These are phyloP conservation scores for Pachliopta kotzebuea DNA, from an alignment of 2,888 invertebrate genomes.

Conservation along the genomic window DNA sequence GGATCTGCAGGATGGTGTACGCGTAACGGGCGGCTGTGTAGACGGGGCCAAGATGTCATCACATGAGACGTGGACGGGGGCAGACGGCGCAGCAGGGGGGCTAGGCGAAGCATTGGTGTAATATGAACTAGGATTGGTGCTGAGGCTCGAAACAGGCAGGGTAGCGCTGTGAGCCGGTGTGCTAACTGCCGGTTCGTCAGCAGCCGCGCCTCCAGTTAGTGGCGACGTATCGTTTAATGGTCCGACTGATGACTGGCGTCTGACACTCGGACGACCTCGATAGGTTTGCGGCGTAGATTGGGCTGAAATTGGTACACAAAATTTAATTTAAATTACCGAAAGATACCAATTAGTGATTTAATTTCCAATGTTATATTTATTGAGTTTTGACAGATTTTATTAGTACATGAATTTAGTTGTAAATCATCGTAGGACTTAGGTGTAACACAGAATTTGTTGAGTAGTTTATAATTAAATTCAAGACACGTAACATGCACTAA, in stretches of 20 bases:
- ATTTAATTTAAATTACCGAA: background rate
- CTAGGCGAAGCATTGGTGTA: conserved; percentile 83
- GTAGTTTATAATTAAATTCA: conserved; percentile 2
- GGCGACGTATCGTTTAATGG: conserved; percentile 79
- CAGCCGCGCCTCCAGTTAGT: conserved; percentile 54
- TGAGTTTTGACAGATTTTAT: background rate
- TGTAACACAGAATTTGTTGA: background rate
- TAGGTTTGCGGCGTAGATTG: conserved; percentile 83
- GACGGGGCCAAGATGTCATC: conserved; percentile 69
- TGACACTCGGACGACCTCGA: conserved; percentile 79
- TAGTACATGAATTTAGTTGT: background rate
- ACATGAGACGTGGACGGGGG: conserved; percentile 68
- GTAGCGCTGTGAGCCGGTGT: conserved; percentile 74
- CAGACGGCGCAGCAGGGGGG: conserved; percentile 69
- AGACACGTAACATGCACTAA: conserved; percentile 43
- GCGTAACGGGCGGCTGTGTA: conserved; percentile 52
- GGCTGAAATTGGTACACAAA: conserved; percentile 64
- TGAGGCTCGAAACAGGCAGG: conserved; percentile 77
- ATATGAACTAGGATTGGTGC: conserved; percentile 79
- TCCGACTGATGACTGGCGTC: conserved; percentile 82
- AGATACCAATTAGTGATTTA: no score
- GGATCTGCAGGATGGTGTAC: conserved; percentile 67
- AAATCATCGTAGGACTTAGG: background rate
- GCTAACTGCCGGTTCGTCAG: conserved; percentile 66
- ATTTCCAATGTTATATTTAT: background rate